Evolutionary conservation across 2,797 vertebrate species (phyloP).

Genomic region (Crocidura indochinensis): DNA sequence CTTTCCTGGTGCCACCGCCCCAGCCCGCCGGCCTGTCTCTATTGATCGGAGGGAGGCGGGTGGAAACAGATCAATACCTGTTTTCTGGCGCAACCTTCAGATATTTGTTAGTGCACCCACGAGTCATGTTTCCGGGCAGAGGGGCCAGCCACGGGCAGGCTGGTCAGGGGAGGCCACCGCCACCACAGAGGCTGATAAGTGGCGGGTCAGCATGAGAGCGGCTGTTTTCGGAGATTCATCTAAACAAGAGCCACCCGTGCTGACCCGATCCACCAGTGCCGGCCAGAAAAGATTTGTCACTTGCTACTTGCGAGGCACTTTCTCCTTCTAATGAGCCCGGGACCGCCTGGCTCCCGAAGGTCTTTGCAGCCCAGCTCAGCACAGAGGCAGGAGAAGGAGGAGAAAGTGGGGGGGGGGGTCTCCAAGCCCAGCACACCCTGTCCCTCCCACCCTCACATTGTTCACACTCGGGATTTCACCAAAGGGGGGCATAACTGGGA

Average conservation of each 20-base stretch:
- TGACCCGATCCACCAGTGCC: constrained; percentile 68
- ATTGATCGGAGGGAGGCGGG: constrained; percentile 80
- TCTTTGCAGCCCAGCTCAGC: background rate
- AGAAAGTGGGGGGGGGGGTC: rapidly evolving
- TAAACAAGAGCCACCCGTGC: constrained; percentile 48
- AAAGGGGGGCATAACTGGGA: too few species aligned
- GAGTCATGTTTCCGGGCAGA: constrained; percentile 83
- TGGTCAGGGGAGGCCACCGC: constrained; percentile 54
- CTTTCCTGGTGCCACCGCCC: too few species aligned
- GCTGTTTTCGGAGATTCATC: constrained; percentile 77
- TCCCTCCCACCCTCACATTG: background rate
- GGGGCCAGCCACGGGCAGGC: constrained; percentile 42
- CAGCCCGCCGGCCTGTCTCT: background rate
- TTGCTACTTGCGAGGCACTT: constrained; percentile 46
- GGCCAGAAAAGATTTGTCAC: constrained; percentile 67
- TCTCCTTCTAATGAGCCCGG: constrained; percentile 64
- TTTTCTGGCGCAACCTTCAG: constrained; percentile 80
- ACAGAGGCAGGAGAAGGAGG: rapidly evolving
- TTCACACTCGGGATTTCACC: too few species aligned
- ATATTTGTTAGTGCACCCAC: constrained; percentile 82
- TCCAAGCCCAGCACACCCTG: background rate
- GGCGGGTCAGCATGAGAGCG: constrained; percentile 46
- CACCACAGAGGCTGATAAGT: constrained; percentile 73
- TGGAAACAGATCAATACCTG: constrained; percentile 81
- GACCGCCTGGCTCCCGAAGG: background rate